phyloP scores from a whole-genome alignment of 2,888 invertebrate genomes.

The Synanthedon myopaeformis region DNA sequence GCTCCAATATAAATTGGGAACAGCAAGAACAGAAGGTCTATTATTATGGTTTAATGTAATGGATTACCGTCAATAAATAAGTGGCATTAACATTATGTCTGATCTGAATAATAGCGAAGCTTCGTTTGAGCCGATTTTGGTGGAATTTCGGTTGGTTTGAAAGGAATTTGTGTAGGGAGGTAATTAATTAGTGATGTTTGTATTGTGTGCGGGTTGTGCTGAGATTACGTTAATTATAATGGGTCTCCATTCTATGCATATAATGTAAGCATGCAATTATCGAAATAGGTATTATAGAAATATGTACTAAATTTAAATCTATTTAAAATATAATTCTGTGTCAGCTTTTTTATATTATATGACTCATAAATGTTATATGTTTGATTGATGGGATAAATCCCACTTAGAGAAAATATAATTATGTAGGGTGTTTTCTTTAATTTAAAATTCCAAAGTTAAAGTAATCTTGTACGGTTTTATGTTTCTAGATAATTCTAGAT shows the following conservation, averaged over 20 bases:
- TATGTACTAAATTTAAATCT: no score
- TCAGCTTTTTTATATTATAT: no score
- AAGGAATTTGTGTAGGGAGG: conserved; percentile 21
- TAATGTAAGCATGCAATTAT: no score
- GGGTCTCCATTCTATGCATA: neutral
- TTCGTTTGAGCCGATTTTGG: conserved; percentile 50
- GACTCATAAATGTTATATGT: no score
- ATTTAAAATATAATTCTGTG: no score
- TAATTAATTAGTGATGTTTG: conserved; percentile 36
- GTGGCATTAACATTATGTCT: conserved; percentile 41
- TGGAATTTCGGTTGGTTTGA: conserved; percentile 30
- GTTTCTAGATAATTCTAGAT: no score
- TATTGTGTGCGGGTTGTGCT: conserved; percentile 12
- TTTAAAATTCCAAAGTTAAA: no score
- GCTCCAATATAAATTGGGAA: conserved; percentile 8
- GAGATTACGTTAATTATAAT: neutral
- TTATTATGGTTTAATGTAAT: conserved; percentile 26
- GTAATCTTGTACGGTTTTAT: no score
- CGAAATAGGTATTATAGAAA: no score
- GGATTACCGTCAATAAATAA: conserved; percentile 60
- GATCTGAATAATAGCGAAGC: conserved; percentile 35
- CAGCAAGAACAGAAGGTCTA: conserved; percentile 11
- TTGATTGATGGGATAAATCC: no score
- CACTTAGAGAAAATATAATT: no score
- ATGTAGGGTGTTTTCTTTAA: no score